Evolutionary conservation across 2,113 vertebrate genomes (phyloP), one percentile per base, ranked within the genome.

Genomic region (Oreotragus oreotragus): DNA sequence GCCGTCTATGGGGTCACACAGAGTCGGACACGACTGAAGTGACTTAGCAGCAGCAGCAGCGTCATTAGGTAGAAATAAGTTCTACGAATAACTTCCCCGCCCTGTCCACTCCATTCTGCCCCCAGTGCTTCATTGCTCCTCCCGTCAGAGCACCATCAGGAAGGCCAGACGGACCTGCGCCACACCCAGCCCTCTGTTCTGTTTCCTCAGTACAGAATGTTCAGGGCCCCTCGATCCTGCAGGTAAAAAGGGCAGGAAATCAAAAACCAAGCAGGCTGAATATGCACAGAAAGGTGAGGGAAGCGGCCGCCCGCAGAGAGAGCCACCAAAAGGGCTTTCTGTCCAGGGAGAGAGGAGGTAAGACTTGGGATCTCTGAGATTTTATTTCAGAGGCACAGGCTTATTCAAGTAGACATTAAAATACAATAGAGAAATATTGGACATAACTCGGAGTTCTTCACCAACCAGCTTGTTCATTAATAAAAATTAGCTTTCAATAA

Each of bases 181-280:
- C 1, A 64, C 53, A 84, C 11, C 89, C 96, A 83, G 64, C 98
- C 98, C 98, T 97, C 90, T 81, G 98, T 97, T 98, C 98, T 98
- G 98, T 98, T 98, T 98, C 98, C 98, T 98, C 98, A 98, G 98
- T 95, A 98, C 36, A 97, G 76, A 98, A 94, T 92, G 96, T 15
- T 39, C 53, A n/a, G 91, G 43, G 2, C 25, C 73, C 96, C 77
- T 90, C 84, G 1, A n/a, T 49, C 57, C 86, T 57, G 27, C 15
- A 28, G 49, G 23, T 9, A 45, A 51, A 43, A 47, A 85, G 81
- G 73, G 53, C 27, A 47, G n/a, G 57, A 73, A 85, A 70, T 27
- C 39, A 62, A 76, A 51, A 53, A 16, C 21, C 93, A 64, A 45
- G 21, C 1, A 43, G 87, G 12, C 33, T 53, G 10, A 81, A 51